Base-by-base conservation (phyloP, 1,140 invertebrate genomes). In the Aphis gossypii region DNA sequence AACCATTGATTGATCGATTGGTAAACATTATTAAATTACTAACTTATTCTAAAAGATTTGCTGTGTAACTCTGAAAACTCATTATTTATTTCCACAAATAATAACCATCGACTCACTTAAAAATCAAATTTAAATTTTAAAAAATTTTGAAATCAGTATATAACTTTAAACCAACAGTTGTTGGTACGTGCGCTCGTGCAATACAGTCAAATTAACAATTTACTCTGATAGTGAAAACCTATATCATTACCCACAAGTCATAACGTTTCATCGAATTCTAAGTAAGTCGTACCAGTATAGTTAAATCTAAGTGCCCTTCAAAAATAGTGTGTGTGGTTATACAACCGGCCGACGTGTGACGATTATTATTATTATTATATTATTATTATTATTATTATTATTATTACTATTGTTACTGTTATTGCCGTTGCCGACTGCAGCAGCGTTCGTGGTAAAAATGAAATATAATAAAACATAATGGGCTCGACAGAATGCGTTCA, bases 401-500 rank as follows among this genome's bases (percentile, higher is more conserved):
- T 35, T 35, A 35, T 35, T 35, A 35, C 35, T 35, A 35, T 38
- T 38, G 3, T 14, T 84, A 25, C 44, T 41, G 83, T 11, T 44
- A 30, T 44, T 84, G 38, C 21, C 44, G 83, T 44, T 44, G 21
- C n/a, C 60, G 35, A 38, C 35, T 84, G 83, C 35, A 41, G 38
- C 35, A 41, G 60, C 23, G 4, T n/a, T n/a, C 18, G 14, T 30
- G 46, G 30, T 48, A 35, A 20, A 51, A 38, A 89, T 35, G 86
- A 88, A 54, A 89, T 89, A 89, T 89, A 89, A 89, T 89, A 89
- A 89, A 89, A 89, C 87, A 38, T 89, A 89, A 89, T 89, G 51
- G 87, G 8, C n/a, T 56, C 51, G 35, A 89, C 48, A 88, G 46
- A 48, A 87, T 20, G 48, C 87, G 87, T 54, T 48, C 87, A n/a